These are phyloP conservation scores for Macroglossus sobrinus DNA, from an alignment of 2,113 vertebrate genomes.

Conservation along the genomic window DNA sequence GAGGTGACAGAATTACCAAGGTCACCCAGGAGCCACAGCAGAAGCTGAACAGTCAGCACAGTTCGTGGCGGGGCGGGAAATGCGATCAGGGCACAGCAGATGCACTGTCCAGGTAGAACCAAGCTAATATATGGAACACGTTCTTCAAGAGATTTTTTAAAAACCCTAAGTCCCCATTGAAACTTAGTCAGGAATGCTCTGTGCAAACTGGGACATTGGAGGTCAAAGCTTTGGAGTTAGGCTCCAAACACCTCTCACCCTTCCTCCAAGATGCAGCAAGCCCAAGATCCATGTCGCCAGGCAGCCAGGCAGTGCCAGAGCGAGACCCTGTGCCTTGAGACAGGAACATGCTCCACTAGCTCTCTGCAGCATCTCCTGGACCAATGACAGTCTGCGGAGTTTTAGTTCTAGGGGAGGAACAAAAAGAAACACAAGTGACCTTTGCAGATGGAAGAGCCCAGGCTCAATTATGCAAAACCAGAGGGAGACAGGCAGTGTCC, in stretches of 20 bases:
- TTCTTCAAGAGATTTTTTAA: neutral
- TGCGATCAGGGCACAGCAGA: neutral
- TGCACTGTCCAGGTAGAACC: neutral
- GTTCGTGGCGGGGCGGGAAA: neutral
- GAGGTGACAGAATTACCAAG: neutral
- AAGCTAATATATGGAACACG: neutral
- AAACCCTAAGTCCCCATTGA: neutral
- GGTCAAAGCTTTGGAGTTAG: neutral
- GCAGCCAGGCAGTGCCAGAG: neutral
- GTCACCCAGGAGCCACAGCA: neutral
- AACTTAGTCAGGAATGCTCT: neutral
- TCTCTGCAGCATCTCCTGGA: neutral
- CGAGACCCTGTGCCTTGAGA: neutral
- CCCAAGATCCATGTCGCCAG: neutral
- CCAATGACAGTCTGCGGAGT: neutral
- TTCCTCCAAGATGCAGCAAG: neutral
- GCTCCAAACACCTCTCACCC: neutral
- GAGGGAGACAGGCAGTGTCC: neutral
- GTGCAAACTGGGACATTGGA: neutral
- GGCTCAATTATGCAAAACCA: neutral
- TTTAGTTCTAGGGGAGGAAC: neutral
- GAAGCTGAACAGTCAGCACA: neutral
- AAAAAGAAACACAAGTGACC: neutral
- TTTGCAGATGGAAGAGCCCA: neutral
- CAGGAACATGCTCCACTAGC: neutral